Conservation (phyloP, 1,140 invertebrate genomes). For the Macrotrachela quadricornifera region DNA sequence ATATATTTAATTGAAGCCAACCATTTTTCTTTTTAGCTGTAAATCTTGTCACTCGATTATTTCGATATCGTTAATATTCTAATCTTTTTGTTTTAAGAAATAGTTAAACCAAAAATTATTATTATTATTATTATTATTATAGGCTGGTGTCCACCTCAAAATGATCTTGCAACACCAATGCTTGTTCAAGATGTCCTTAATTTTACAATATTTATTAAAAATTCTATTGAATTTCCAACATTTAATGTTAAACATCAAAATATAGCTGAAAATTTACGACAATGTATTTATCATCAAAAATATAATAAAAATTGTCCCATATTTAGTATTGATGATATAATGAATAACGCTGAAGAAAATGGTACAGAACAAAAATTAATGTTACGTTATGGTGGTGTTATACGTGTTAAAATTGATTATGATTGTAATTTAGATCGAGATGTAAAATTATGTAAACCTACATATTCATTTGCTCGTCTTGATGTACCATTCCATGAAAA, state of each 20-base stretch:
- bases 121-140: no score
- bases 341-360: constrained; percentile 1
- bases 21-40: no score
- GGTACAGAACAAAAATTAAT: background rate
- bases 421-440: no score
- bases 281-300: constrained; percentile 1
- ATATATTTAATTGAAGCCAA: no score
- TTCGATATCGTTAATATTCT: no score
- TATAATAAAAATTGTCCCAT: constrained; percentile 5
- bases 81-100: no score
- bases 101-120: no score
- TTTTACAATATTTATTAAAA: constrained; percentile 11
- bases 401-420: no score
- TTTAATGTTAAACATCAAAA: constrained; percentile 7
- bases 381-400: background rate
- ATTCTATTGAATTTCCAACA: constrained; percentile 10
- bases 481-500: background rate
- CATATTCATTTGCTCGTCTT: no score
- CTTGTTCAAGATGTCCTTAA: constrained; percentile 4
- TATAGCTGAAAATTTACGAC: background rate
- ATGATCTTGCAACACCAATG: constrained; percentile 3
- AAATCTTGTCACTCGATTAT: no score
- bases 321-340: constrained; percentile 2
- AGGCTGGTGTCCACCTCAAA: no score
- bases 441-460: no score